These are phyloP conservation scores for Oeneis ivallda DNA, from an alignment of 2,888 invertebrate genomes.

Conservation along the genomic window DNA sequence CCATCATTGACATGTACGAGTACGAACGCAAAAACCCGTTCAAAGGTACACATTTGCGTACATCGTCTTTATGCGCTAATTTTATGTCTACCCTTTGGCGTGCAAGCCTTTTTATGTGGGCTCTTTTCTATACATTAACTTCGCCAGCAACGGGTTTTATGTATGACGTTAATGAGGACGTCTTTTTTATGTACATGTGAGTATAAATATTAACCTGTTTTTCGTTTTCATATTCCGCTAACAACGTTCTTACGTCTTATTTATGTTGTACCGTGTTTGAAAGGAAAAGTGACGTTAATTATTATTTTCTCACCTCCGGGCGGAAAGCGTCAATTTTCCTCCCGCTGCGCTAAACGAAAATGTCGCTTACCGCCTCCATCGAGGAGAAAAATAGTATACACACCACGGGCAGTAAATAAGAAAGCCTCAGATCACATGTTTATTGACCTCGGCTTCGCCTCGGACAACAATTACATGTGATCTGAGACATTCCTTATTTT, in stretches of 20 bases:
- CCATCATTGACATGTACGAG: slow-evolving; percentile 26
- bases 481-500: too few species aligned
- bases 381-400: too few species aligned
- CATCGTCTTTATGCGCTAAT: slow-evolving; percentile 28
- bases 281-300: too few species aligned
- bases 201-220: slow-evolving; percentile 21
- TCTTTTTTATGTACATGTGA: slow-evolving; percentile 18
- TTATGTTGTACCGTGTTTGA: background rate
- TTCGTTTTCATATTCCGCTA: slow-evolving; percentile 9
- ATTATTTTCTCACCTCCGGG: too few species aligned
- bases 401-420: too few species aligned
- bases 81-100: slow-evolving; percentile 30
- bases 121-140: slow-evolving; percentile 26
- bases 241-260: background rate
- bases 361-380: too few species aligned
- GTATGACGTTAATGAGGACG: slow-evolving; percentile 26
- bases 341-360: too few species aligned
- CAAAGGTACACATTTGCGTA: slow-evolving; percentile 31
- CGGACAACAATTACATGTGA: too few species aligned
- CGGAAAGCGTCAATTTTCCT: too few species aligned
- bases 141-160: slow-evolving; percentile 18
- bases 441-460: too few species aligned
- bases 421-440: too few species aligned
- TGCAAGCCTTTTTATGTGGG: slow-evolving; percentile 27
- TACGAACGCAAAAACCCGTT: slow-evolving; percentile 20